Conservation (phyloP, 2,113 vertebrate genomes). For the Mixornis gularis region DNA sequence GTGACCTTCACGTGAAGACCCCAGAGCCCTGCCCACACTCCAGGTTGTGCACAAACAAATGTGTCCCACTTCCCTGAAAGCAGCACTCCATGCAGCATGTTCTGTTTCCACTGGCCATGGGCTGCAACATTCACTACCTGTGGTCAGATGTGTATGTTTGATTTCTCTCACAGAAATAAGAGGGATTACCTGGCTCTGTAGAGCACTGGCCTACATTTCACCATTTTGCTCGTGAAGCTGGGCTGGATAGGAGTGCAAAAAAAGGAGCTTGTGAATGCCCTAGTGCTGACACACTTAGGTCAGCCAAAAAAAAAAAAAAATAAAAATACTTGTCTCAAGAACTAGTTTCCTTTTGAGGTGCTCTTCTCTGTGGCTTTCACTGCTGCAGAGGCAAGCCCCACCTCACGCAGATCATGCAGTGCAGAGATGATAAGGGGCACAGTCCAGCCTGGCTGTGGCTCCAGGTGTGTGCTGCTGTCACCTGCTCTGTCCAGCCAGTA, state of each 20-base stretch:
- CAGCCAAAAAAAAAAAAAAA: neutral
- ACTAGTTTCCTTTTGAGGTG: neutral
- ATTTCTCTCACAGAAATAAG: neutral
- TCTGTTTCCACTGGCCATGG: neutral
- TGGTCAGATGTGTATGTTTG: neutral
- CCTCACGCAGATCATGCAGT: rapidly evolving
- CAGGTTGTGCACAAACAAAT: neutral
- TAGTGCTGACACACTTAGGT: neutral
- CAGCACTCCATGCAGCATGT: neutral
- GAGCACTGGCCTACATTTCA: neutral
- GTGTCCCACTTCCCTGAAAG: neutral
- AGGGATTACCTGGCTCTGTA: neutral
- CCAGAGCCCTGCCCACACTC: neutral
- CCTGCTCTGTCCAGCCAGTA: neutral
- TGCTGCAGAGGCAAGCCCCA: neutral
- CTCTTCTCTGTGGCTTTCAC: neutral
- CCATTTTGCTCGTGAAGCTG: neutral
- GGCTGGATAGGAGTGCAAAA: neutral
- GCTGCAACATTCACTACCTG: neutral
- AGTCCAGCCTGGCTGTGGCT: neutral
- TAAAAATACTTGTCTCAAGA: neutral
- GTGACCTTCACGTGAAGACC: neutral
- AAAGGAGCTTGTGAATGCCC: neutral
- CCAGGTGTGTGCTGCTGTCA: neutral
- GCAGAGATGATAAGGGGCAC: too few relatives aligned